Evolutionary conservation across 64 coral and sea anemone genomes (phyloP).

Genomic region (Montipora cactus): DNA sequence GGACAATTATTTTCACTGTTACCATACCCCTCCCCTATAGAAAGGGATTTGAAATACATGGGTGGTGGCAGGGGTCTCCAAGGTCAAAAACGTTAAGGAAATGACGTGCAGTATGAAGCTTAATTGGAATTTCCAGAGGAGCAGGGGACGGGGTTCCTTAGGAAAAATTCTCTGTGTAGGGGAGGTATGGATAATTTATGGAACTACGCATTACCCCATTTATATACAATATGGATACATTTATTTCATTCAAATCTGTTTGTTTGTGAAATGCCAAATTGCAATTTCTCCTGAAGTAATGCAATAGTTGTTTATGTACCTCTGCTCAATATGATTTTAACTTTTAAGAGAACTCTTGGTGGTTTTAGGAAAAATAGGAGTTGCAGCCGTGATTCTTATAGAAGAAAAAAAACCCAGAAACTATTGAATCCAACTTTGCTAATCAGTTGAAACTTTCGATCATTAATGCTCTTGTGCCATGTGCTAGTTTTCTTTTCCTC

Average conservation of each 20-base stretch:
- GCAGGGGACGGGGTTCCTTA: background rate
- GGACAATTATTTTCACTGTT: background rate
- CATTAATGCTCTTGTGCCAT: slow-evolving; percentile 2
- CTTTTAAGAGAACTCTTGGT: background rate
- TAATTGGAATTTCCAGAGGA: background rate
- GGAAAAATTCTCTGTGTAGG: background rate
- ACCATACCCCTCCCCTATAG: background rate
- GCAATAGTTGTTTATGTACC: background rate
- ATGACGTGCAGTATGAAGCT: background rate
- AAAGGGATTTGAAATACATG: background rate
- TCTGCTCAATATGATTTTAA: background rate
- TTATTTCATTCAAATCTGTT: slow-evolving; percentile 10
- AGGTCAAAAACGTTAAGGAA: background rate
- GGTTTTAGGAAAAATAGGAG: background rate
- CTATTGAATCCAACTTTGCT: slow-evolving; percentile 4
- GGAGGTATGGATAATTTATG: slow-evolving; percentile 8
- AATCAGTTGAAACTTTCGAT: slow-evolving; percentile 23
- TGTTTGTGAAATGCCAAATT: background rate
- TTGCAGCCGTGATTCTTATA: background rate
- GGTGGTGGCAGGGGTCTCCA: background rate
- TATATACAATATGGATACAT: background rate
- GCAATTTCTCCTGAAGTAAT: slow-evolving; percentile 2
- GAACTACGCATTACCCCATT: background rate
- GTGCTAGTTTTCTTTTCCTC: background rate
- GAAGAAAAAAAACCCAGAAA: background rate